Conservation (phyloP, 2,797 vertebrate species). For the Cuculus canorus region DNA sequence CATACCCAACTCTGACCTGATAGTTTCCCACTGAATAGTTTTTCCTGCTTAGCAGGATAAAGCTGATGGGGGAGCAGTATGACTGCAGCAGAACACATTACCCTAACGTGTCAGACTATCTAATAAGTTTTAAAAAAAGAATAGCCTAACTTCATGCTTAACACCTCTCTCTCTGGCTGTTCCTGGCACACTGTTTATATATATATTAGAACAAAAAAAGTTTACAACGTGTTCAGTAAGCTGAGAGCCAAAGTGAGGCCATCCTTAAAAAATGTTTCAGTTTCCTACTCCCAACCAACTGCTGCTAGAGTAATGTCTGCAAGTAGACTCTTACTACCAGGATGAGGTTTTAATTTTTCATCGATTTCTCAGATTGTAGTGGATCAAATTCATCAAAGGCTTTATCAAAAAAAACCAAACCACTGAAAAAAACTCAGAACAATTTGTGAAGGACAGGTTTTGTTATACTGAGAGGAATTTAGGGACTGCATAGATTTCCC, state of each 20-base stretch:
- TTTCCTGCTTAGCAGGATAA: neutral
- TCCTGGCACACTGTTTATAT: constrained; percentile 17
- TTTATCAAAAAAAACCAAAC: neutral
- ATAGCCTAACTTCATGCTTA: neutral
- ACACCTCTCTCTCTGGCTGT: neutral
- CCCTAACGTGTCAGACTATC: neutral
- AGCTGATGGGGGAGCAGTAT: neutral
- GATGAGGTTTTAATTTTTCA: neutral
- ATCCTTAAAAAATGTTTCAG: constrained; percentile 57
- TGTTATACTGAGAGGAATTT: neutral
- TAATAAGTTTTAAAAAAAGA: constrained; percentile 20
- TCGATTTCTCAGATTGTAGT: neutral
- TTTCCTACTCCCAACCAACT: constrained; percentile 15
- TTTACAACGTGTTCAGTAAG: constrained; percentile 31
- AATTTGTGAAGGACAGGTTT: neutral
- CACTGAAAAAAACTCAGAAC: neutral
- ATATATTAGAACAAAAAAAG: constrained; percentile 28
- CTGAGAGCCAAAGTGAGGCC: constrained; percentile 66
- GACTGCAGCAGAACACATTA: neutral
- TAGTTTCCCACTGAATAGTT: neutral
- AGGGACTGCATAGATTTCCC: neutral
- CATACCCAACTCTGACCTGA: neutral
- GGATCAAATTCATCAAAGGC: neutral
- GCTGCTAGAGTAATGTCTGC: neutral
- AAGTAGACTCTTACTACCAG: neutral